phyloP scores from a whole-genome alignment of 1,140 invertebrate genomes.

The Drosophila varians region DNA sequence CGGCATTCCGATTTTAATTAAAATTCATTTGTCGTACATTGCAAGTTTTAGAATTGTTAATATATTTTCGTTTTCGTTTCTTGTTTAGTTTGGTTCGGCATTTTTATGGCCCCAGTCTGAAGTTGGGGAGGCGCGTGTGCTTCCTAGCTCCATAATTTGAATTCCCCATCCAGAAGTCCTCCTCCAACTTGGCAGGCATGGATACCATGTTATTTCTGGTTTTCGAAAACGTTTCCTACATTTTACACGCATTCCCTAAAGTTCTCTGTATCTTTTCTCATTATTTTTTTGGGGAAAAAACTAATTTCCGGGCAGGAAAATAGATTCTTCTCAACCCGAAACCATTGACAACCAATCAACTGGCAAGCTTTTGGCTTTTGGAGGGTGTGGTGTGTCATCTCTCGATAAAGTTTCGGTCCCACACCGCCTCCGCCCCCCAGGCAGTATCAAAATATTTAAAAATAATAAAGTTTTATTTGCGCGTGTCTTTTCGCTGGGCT shows the following conservation, averaged over 20 bases:
- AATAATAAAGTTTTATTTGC: slow-evolving; percentile 49
- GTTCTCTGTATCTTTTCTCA: not conserved
- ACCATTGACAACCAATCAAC: slow-evolving; percentile 24
- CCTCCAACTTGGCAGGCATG: slow-evolving; percentile 13
- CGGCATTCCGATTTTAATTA: slow-evolving; percentile 47
- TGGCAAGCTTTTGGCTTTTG: too few species aligned
- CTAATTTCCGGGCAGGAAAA: slow-evolving; percentile 44
- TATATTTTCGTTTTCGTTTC: slow-evolving; percentile 40
- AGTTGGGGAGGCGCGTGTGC: slow-evolving; percentile 51
- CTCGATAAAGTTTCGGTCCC: slow-evolving; percentile 4
- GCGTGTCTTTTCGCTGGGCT: slow-evolving; percentile 49
- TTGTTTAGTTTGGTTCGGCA: slow-evolving; percentile 43
- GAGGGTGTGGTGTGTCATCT: too few species aligned
- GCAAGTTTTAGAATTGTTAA: slow-evolving; percentile 52
- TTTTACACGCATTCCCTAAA: not conserved
- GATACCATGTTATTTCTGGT: not conserved
- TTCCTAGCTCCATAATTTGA: slow-evolving; percentile 68
- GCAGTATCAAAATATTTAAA: slow-evolving; percentile 25
- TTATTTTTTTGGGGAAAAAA: slow-evolving; percentile 45
- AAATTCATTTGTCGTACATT: slow-evolving; percentile 68
- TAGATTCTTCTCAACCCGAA: slow-evolving; percentile 7
- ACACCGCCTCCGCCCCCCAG: too few species aligned
- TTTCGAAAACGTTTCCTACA: not conserved
- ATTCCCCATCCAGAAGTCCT: not conserved
- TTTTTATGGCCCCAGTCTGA: slow-evolving; percentile 36